These are phyloP conservation scores for Gasterosteus nipponicus DNA, from an alignment of 2,113 vertebrate genomes.

Conservation along the genomic window DNA sequence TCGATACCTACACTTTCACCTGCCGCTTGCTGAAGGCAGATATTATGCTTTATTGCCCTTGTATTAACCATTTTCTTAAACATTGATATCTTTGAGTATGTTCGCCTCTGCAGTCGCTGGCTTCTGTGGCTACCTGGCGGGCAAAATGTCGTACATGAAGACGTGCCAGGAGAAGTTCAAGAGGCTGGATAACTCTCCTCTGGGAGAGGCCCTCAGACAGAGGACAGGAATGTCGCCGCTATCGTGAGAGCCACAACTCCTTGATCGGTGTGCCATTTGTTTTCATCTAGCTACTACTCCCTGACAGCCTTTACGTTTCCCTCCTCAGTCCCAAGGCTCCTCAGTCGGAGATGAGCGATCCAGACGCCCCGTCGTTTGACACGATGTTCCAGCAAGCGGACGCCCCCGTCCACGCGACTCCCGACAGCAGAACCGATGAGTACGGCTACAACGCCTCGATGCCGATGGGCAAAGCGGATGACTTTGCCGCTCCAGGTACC, in stretches of 20 bases:
- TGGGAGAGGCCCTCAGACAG: slow-evolving; percentile 87
- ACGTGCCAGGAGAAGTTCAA: slow-evolving; percentile 91
- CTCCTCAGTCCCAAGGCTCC: slow-evolving; percentile 33
- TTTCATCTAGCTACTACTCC: not conserved
- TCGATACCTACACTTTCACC: too few species aligned
- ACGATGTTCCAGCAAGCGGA: slow-evolving; percentile 62
- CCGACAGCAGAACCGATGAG: slow-evolving; percentile 22
- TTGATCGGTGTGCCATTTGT: not conserved
- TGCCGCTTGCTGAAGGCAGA: not conserved
- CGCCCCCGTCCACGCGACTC: not conserved
- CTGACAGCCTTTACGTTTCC: not conserved
- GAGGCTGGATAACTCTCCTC: slow-evolving; percentile 89
- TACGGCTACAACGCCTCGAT: slow-evolving; percentile 25
- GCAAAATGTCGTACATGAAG: slow-evolving; percentile 91
- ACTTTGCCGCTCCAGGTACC: slow-evolving; percentile 58
- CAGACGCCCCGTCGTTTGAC: slow-evolving; percentile 53
- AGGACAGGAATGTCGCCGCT: slow-evolving; percentile 47
- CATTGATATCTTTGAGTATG: not conserved
- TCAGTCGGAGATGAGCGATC: slow-evolving; percentile 66
- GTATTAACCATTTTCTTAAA: too few species aligned
- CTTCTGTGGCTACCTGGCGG: slow-evolving; percentile 87
- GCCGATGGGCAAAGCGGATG: slow-evolving; percentile 26
- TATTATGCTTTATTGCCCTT: not conserved
- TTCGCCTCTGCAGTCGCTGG: slow-evolving; percentile 85
- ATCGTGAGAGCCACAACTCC: slow-evolving; percentile 42